Evolutionary conservation across 2,888 invertebrate genomes (phyloP), one percentile per base, ranked within the genome.

Genomic region (Dione juno): DNA sequence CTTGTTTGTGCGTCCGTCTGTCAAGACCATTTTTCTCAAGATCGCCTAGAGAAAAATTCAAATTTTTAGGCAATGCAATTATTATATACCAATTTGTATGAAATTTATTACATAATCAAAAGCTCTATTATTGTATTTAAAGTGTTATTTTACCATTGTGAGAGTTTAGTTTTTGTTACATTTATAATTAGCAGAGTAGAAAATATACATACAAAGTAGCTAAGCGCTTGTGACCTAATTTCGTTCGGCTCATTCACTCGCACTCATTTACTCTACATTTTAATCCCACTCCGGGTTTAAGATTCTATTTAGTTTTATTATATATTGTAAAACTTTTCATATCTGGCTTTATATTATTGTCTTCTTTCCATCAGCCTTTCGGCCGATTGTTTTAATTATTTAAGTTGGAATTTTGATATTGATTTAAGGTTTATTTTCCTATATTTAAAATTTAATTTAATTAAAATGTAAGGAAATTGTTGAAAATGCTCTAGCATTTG

Each of bases 201-300:
- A 50, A 64, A 64, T 64, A 64, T 64, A 50, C 48, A 64, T 64
- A 16, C 64, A 64, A 37, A 64, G 40, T 50, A 64, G 64, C 64
- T 64, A 64, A 64, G 50, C 50, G 48, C 64, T 50, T 64, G 64
- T 50, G 64, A 64, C 64, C 64, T 64, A 64, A 64, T 64, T 64
- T 64, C 48, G 50, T 64, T 50, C 64, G 50, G 50, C 64, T 64
- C 48, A 64, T 64, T 64, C 64, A 52, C 50, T 64, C 40, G 61
- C 19, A 52, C 50, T 64, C 64, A 50, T 64, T 64, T 64, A 64
- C 64, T 64, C 40, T 21, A 61, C 61, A 37, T 64, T 64, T 64
- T 64, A 64, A 64, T 64, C 64, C 48, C 50, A 64, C 52, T 64
- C 48, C 37, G 37, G 37, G 52, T 50, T 64, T 52, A 40, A 64